Base-by-base conservation (phyloP, 2,888 invertebrate species). In the Mythimna ferrago region DNA sequence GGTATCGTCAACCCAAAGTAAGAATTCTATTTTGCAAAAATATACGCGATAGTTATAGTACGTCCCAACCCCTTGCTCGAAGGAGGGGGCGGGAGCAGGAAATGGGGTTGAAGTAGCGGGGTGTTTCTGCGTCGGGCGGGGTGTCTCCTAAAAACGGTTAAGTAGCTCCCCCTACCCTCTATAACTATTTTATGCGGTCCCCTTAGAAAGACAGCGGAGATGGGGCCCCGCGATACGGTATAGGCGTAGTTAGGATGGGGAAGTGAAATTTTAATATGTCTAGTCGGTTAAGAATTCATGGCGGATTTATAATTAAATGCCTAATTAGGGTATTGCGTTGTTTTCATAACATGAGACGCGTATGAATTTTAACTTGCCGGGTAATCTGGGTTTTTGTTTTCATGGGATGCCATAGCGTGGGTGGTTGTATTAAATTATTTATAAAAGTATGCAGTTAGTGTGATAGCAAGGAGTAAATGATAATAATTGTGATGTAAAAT, bases 101-200 rank as follows among this genome's bases (percentile, higher is more conserved):
- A 95, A 93, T 92, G 94, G 94, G 93, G 94, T 91, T 89, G 93
- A 92, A 93, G 94, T 91, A 91, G 93, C 88, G 90, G 93, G 94
- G 94, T 90, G 94, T 92, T 93, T 91, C 93, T 93, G 91, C 93
- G 92, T 89, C 90, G 92, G 93, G 93, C 84, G 95, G 96, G 96
- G 95, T 93, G 95, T 94, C 95, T 95, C 95, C 96, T 96, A 96
- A 96, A 96, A 96, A 96, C 96, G 95, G 95, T 95, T 95, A 96
- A 96, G 96, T 96, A 96, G 96, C 95, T 94, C 93, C 94, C 94
- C 94, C 94, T 92, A 90, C 93, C 92, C 94, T 94, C 94, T 94
- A 95, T 96, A 96, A 96, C 96, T 96, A 96, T 96, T 96, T 96
- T 96, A 96, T 96, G 95, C 91, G 94, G 96, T 95, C 95, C 96